A percentile compares a stretch with the other conserved stretches of the same genome.
phyloP scores from a whole-genome alignment of 2,888 invertebrate species.

The Diarsia rubi region DNA sequence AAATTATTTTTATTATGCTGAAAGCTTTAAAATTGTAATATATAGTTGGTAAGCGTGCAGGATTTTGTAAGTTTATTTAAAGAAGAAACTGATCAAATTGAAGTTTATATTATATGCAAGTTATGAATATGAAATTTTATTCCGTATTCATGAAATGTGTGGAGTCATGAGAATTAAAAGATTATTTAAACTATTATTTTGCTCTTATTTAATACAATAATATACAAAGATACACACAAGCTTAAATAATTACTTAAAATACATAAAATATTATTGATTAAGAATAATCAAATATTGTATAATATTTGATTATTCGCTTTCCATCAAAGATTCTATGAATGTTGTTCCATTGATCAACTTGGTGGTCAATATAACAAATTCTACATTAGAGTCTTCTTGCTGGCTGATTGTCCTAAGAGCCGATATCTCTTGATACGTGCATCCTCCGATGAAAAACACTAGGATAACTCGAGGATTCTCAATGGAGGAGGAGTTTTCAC shows the following conservation, averaged over 20 bases:
- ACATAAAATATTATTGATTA: slow-evolving; percentile 25
- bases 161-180: slow-evolving; percentile 74
- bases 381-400: slow-evolving; percentile 95
- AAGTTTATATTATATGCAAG: slow-evolving; percentile 89
- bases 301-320: slow-evolving; percentile 75
- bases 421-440: slow-evolving; percentile 98
- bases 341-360: slow-evolving; percentile 97
- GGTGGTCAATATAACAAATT: slow-evolving; percentile 97
- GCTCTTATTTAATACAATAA: slow-evolving; percentile 66
- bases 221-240: slow-evolving; percentile 39
- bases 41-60: slow-evolving; percentile 89
- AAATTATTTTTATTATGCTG: slow-evolving; percentile 89
- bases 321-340: slow-evolving; percentile 95
- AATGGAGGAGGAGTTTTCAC: slow-evolving; percentile 89
- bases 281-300: no score
- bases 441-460: slow-evolving; percentile 99
- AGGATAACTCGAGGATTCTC: slow-evolving; percentile 94
- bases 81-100: slow-evolving; percentile 86
- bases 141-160: slow-evolving; percentile 71
- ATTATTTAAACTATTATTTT: slow-evolving; percentile 70
- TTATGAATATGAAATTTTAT: slow-evolving; percentile 89
- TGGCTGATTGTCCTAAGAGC: slow-evolving; percentile 94
- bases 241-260: slow-evolving; percentile 6
- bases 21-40: slow-evolving; percentile 90
- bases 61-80: slow-evolving; percentile 89